Conservation (phyloP, 2,113 vertebrate species). For the Corythaeola cristata region DNA sequence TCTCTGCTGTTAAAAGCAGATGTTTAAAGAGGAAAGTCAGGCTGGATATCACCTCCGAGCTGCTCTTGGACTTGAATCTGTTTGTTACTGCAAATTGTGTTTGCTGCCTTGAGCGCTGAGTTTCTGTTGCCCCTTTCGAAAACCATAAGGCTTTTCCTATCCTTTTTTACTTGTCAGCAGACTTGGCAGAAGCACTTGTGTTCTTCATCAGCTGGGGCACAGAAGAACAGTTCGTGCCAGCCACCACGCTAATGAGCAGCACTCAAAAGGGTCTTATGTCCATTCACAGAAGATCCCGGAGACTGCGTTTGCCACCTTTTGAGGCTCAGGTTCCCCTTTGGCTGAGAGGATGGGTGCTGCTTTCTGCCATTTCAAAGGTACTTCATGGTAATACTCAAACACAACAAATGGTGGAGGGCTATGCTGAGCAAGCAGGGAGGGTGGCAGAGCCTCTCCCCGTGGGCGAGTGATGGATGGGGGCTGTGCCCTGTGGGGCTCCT, state of each 20-base stretch:
- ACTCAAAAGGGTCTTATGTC: background rate
- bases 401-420: background rate
- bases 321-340: background rate
- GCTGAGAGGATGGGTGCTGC: background rate
- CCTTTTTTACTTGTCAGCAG: background rate
- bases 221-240: background rate
- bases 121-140: background rate
- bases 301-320: accelerated
- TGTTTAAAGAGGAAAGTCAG: background rate
- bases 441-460: accelerated
- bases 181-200: background rate
- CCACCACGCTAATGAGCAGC: background rate
- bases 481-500: background rate
- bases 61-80: background rate
- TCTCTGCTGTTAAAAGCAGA: background rate
- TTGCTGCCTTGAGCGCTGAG: background rate
- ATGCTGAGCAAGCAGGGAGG: background rate
- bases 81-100: background rate
- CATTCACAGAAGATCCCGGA: background rate
- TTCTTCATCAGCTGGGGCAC: background rate
- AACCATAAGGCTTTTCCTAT: background rate
- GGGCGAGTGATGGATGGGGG: background rate
- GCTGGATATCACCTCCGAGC: background rate
- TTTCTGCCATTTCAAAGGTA: background rate
- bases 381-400: background rate